These are phyloP conservation scores for Tragopan temminckii DNA, from an alignment of 2,797 vertebrate species.

Conservation along the genomic window DNA sequence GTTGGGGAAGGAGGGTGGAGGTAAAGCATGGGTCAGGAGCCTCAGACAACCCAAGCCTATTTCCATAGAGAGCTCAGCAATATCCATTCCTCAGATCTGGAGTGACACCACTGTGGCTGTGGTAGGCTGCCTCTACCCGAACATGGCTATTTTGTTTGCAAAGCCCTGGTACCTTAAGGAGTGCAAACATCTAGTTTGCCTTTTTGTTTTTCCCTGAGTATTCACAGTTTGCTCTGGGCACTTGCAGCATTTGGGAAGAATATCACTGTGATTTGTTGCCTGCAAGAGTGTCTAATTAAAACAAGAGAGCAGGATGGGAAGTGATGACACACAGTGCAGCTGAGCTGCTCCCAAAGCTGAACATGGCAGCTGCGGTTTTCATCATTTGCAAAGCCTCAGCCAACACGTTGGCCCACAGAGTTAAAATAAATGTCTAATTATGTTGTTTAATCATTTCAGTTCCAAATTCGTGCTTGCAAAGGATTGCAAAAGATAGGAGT, in stretches of 20 bases:
- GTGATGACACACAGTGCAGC: constrained; percentile 76
- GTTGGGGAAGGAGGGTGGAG: neutral
- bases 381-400: constrained; percentile 75
- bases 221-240: constrained; percentile 78
- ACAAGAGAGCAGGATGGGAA: constrained; percentile 74
- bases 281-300: constrained; percentile 84
- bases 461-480: constrained; percentile 71
- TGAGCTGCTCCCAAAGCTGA: constrained; percentile 79
- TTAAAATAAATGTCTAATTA: constrained; percentile 81
- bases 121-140: neutral
- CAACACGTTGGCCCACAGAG: constrained; percentile 75
- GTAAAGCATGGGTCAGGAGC: neutral
- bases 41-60: neutral
- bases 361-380: constrained; percentile 75
- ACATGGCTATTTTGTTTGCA: constrained; percentile 8
- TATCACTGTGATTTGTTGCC: constrained; percentile 81
- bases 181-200: constrained; percentile 73
- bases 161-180: constrained; percentile 6
- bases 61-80: neutral
- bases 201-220: constrained; percentile 69
- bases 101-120: neutral
- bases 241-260: constrained; percentile 76
- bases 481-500: constrained; percentile 54
- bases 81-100: neutral
- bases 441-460: constrained; percentile 73